Percentiles rank a stretch among this genome's conserved stretches.
phyloP scores from a whole-genome alignment of 1,140 invertebrate species.

The Lethrus apterus region DNA sequence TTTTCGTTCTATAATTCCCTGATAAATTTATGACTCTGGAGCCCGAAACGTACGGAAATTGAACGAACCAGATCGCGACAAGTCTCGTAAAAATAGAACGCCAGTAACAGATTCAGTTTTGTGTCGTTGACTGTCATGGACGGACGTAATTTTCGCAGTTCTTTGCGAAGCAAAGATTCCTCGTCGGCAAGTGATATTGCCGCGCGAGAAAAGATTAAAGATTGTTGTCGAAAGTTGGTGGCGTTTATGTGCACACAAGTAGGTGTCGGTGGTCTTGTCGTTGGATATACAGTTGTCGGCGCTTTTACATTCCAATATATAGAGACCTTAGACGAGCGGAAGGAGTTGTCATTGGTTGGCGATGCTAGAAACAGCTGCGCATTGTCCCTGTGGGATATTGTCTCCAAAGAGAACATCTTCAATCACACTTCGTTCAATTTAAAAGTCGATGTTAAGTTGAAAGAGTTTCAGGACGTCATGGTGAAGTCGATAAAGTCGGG shows the following conservation, averaged over 20 bases:
- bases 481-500: slow-evolving; percentile 63
- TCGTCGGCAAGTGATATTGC: slow-evolving; percentile 57
- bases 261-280: slow-evolving; percentile 88
- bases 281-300: slow-evolving; percentile 90
- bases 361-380: slow-evolving; percentile 49
- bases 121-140: no score
- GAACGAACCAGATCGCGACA: background rate
- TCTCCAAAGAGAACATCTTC: slow-evolving; percentile 64
- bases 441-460: slow-evolving; percentile 58
- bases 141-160: slow-evolving; percentile 36
- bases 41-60: no score
- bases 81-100: slow-evolving; percentile 2
- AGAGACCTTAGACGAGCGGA: slow-evolving; percentile 59
- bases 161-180: slow-evolving; percentile 57
- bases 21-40: no score
- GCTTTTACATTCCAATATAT: slow-evolving; percentile 86
- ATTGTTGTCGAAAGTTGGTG: slow-evolving; percentile 75
- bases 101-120: no score
- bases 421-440: slow-evolving; percentile 63
- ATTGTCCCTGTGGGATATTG: slow-evolving; percentile 64
- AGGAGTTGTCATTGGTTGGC: slow-evolving; percentile 42
- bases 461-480: slow-evolving; percentile 63
- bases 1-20: no score
- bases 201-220: slow-evolving; percentile 65
- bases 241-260: slow-evolving; percentile 92